phyloP scores from a whole-genome alignment of 2,113 vertebrate species.

The Pseudorhombus dupliciocellatus region DNA sequence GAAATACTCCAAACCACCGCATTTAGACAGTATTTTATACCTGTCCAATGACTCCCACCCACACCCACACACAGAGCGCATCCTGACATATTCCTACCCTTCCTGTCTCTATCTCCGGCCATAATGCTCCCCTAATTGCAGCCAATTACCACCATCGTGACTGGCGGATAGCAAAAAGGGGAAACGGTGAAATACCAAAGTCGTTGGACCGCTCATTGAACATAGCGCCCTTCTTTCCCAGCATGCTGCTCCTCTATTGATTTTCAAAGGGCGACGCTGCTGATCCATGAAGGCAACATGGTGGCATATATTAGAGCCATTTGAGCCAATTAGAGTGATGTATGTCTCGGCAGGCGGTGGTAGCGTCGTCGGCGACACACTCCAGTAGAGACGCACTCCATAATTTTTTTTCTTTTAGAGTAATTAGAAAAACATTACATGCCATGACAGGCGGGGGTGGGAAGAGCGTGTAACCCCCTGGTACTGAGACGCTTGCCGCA shows the following conservation, averaged over 20 bases:
- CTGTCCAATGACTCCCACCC: not conserved
- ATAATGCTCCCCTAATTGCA: conserved; percentile 61
- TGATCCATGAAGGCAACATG: conserved; percentile 80
- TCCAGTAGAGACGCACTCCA: conserved; percentile 49
- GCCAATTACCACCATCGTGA: conserved; percentile 57
- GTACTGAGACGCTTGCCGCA: conserved; percentile 29
- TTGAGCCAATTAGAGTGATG: conserved; percentile 80
- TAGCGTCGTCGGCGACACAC: conserved; percentile 59
- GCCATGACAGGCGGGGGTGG: conserved; percentile 34
- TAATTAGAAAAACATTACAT: conserved; percentile 76
- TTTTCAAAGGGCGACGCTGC: conserved; percentile 70
- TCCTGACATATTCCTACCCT: conserved; percentile 39
- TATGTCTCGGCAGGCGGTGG: conserved; percentile 61
- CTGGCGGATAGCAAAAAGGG: conserved; percentile 48
- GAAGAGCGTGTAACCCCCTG: conserved; percentile 42
- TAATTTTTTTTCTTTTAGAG: conserved; percentile 65
- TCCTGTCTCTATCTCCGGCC: conserved; percentile 42
- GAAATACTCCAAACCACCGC: not conserved
- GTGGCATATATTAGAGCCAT: conserved; percentile 78
- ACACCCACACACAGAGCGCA: conserved; percentile 5
- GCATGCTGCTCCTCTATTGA: conserved; percentile 66
- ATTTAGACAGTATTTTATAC: conserved; percentile 39
- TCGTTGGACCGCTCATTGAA: conserved; percentile 62
- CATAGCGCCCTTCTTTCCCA: conserved; percentile 44
- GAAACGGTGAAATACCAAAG: conserved; percentile 65